Percentiles rank a stretch among this genome's conserved stretches.
Conservation (phyloP, 1,140 invertebrate species). For the Ooceraea biroi region DNA sequence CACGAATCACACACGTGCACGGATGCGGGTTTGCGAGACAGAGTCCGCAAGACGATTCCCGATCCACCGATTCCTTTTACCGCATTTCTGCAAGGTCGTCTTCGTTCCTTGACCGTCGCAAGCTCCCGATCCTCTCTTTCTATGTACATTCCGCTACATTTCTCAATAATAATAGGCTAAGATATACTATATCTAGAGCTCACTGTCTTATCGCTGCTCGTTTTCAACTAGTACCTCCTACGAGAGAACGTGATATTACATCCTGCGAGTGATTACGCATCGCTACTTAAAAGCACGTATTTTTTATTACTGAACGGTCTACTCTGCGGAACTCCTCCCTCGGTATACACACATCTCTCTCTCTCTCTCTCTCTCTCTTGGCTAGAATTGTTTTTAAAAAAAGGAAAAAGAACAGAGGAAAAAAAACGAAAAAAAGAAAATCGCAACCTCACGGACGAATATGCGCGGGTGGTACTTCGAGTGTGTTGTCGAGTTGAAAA, state of each 20-base stretch:
- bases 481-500: slow-evolving; percentile 43
- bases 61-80: not conserved
- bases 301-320: slow-evolving; percentile 48
- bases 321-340: slow-evolving; percentile 3
- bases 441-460: not conserved
- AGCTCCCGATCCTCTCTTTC: slow-evolving; percentile 55
- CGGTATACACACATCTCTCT: not conserved
- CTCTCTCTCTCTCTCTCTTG: too few relatives aligned
- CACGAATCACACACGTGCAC: too few relatives aligned
- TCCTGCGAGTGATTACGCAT: slow-evolving; percentile 18
- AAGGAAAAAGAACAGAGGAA: not conserved
- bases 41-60: not conserved
- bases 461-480: slow-evolving; percentile 13
- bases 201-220: slow-evolving; percentile 27
- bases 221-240: slow-evolving; percentile 39
- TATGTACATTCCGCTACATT: slow-evolving; percentile 70
- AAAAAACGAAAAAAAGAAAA: not conserved
- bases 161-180: slow-evolving; percentile 65
- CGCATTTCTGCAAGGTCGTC: not conserved
- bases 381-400: too few relatives aligned
- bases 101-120: slow-evolving; percentile 18
- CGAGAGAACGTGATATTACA: slow-evolving; percentile 45
- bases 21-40: not conserved
- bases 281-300: slow-evolving; percentile 58
- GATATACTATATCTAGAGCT: slow-evolving; percentile 54